Base-by-base conservation (phyloP, 2,888 invertebrate species). In the Epinotia nisella region DNA sequence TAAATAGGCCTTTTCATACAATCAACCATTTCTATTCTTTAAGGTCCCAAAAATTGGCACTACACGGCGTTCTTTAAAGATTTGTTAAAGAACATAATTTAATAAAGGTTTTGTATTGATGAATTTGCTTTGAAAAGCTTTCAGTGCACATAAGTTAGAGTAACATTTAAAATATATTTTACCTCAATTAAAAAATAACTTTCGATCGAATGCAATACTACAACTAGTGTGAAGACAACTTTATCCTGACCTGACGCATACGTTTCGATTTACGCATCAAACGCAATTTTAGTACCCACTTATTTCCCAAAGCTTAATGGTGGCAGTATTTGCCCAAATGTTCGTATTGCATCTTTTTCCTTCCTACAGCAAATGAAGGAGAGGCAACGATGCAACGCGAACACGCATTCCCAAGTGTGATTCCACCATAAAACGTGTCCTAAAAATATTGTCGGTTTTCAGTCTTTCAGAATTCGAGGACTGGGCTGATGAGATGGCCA, bases 401-500 rank as follows among this genome's bases (percentile, higher is more conserved):
- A n/a, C n/a, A n/a, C n/a, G n/a, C n/a, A n/a, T n/a, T n/a, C n/a
- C n/a, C n/a, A n/a, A n/a, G n/a, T n/a, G n/a, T n/a, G n/a, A n/a
- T n/a, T n/a, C n/a, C n/a, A n/a, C n/a, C n/a, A n/a, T n/a, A n/a
- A n/a, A n/a, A n/a, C n/a, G n/a, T n/a, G n/a, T n/a, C n/a, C n/a
- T n/a, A n/a, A 41, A 29, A 21, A 15, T 45, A 35, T 60, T 68
- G 29, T 61, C 7, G 15, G 24, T 64, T 70, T 70, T 73, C 82
- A 92, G 93, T 64, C 86, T 87, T 77, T 86, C 78, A 19, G 90
- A 91, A 78, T 81, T 90, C 56, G 90, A 91, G 70, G 91, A 90
- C 13, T 90, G 87, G 85, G 92, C 83, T 11, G 90, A 92, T 68
- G 92, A 93, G 83, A 93, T 93, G 92, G 92, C 92, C n/a, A 83